These are phyloP conservation scores for Hippocampus barbouri DNA, from an alignment of 2,113 vertebrate genomes.

Conservation along the genomic window DNA sequence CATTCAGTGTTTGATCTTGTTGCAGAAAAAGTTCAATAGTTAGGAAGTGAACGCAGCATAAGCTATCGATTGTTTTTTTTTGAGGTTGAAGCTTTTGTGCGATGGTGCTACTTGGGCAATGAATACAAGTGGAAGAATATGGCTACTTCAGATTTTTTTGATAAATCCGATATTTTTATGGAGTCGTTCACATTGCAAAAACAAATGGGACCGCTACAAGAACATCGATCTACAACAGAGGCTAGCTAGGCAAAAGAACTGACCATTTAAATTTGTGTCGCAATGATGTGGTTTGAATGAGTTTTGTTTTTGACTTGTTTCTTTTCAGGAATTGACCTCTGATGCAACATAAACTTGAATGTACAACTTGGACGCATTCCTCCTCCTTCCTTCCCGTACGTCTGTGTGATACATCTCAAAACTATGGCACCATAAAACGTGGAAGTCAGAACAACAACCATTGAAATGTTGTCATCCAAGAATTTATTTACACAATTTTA, in stretches of 20 bases:
- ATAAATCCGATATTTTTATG: no score
- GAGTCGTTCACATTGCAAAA: no score
- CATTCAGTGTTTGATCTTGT: neutral
- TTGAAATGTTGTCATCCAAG: no score
- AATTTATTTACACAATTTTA: no score
- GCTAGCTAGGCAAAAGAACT: neutral
- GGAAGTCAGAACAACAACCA: neutral
- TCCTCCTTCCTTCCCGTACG: no score
- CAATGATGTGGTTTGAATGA: neutral
- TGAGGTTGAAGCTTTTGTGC: no score
- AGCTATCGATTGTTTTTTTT: neutral
- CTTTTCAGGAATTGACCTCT: conserved; percentile 28
- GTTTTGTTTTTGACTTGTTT: neutral
- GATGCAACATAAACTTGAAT: conserved; percentile 22
- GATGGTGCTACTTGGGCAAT: no score
- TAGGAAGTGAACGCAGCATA: neutral
- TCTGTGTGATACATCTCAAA: neutral
- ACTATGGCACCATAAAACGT: neutral
- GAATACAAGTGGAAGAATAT: no score
- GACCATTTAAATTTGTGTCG: neutral
- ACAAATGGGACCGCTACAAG: no score
- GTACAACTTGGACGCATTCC: neutral
- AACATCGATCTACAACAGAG: neutral
- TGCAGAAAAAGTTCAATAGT: neutral
- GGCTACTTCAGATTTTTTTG: no score